Percentiles rank a stretch among this genome's conserved stretches.
Conservation (phyloP, 1,140 invertebrate species). For the Drosophila guanche region DNA sequence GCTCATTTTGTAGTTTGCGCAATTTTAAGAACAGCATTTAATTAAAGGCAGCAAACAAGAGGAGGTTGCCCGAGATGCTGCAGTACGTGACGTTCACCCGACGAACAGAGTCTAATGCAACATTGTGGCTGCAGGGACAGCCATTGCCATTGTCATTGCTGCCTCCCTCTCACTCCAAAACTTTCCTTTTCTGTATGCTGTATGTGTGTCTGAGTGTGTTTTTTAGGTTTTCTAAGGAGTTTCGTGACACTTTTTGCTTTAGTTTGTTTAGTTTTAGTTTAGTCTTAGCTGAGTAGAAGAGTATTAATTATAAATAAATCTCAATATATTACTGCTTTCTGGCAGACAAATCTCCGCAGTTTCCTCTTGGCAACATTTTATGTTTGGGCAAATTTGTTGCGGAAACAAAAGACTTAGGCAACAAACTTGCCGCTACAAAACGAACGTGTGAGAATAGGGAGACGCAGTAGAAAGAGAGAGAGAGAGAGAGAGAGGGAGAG, state of each 20-base stretch:
- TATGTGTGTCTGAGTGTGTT: no score
- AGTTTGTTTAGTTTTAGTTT: no score
- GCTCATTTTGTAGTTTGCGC: conserved; percentile 73
- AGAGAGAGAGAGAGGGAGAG: not conserved
- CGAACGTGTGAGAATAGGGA: not conserved
- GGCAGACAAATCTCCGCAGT: no score
- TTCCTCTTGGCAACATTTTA: no score
- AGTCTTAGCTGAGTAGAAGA: no score
- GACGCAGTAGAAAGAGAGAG: not conserved
- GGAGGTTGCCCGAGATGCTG: not conserved
- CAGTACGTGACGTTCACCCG: conserved; percentile 64
- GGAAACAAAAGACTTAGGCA: conserved; percentile 69
- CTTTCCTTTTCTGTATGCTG: not conserved
- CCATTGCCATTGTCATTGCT: not conserved
- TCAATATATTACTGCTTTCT: no score
- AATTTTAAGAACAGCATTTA: conserved; percentile 79
- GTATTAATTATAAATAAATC: no score
- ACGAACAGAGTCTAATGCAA: conserved; percentile 47
- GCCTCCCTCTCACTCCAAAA: not conserved
- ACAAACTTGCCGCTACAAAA: conserved; percentile 52
- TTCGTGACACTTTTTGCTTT: no score
- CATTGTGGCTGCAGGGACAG: not conserved
- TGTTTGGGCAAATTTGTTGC: not conserved
- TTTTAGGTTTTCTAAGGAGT: no score
- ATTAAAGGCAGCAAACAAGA: conserved; percentile 51